These are phyloP conservation scores for Macaca mulatta DNA, from an alignment of 2,113 vertebrate species.

Conservation along the genomic window DNA sequence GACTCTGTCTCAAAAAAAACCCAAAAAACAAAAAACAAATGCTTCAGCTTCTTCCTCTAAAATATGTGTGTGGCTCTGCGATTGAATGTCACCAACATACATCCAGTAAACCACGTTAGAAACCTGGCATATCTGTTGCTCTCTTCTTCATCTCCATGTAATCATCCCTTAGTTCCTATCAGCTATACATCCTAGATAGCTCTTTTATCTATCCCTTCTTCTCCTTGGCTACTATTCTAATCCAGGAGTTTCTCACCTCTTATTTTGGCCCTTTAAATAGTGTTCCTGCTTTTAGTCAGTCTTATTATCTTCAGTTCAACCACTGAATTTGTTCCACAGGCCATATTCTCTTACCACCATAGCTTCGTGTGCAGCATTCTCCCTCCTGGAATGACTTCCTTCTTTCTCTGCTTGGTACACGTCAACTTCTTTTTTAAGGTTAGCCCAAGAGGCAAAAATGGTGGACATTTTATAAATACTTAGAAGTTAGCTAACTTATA, in stretches of 20 bases:
- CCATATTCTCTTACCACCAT: not conserved
- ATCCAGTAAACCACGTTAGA: not conserved
- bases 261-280: not conserved
- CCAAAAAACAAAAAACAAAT: not conserved
- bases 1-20: too few species aligned
- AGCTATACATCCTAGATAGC: not conserved
- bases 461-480: not conserved
- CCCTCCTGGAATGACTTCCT: not conserved
- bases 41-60: constrained; percentile 13
- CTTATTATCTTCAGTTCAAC: not conserved
- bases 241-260: not conserved
- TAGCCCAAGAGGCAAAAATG: not conserved
- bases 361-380: not conserved
- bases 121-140: not conserved
- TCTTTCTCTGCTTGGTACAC: not conserved
- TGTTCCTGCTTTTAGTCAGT: not conserved
- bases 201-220: not conserved
- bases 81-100: not conserved
- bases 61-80: not conserved
- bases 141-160: not conserved
- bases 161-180: not conserved
- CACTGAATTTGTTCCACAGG: not conserved
- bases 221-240: not conserved
- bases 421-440: not conserved
- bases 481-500: not conserved